Evolutionary conservation across 2,888 invertebrate genomes (phyloP), one percentile per base, ranked within the genome.

Genomic region (Rhimphoctona megacephalus): DNA sequence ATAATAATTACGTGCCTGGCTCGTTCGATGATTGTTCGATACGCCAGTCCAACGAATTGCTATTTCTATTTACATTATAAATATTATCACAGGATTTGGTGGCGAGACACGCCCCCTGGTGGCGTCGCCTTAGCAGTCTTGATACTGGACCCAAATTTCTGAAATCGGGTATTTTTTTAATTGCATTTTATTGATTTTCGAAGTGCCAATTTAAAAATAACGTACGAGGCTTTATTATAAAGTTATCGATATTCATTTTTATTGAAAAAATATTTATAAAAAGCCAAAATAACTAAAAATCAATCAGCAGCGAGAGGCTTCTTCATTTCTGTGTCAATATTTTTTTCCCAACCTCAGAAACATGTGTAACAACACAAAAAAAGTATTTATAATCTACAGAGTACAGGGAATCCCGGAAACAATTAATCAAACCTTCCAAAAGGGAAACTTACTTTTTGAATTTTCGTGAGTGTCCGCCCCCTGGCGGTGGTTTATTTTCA

Each of bases 31-130:
- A 87, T 49, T 90, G 91, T 49, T 90, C 89, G 36, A 91, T 88
- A 86, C 92, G 92, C 94, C 94, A 94, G 73, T 93, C 93, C 83
- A 92, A 90, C 52, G 92, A 93, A 88, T 89, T 91, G 82, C 91
- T 93, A 90, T 89, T 92, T 92, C 91, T 93, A 91, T 94, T 92
- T 85, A 93, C 92, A 89, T 90, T 94, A 92, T 94, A 94, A 92
- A 94, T 94, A 91, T 94, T 94, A 94, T 94, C 94, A 93, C 94
- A 94, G 92, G 94, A 94, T 92, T 94, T 94, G 39, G 94, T 94
- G 81, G 94, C 92, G 88, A 93, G 93, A 91, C 91, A 93, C 49
- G 93, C 91, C 88, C 92, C 89, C 46, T 91, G 92, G 81, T 94
- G 93, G 72, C 94, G 94, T 90, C 94, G 94, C 90, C 92, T 93